Evolutionary conservation across 2,113 vertebrate species (phyloP).

Genomic region (Nicator chloris): DNA sequence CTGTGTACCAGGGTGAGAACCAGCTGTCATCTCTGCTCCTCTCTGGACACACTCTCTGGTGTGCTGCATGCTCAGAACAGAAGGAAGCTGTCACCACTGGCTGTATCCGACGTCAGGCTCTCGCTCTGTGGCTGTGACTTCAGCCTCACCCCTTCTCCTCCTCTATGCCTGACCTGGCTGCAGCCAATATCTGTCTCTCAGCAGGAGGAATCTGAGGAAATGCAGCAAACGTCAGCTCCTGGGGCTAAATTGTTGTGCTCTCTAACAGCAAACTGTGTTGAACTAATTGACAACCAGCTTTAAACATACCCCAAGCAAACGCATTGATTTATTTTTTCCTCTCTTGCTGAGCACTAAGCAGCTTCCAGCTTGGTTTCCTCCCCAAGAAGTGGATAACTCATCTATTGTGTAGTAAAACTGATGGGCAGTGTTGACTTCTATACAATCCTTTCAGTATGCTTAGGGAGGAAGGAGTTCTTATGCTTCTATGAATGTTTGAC

Average conservation of each 20-base stretch:
- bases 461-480: slow-evolving; percentile 31
- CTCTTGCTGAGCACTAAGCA: not conserved
- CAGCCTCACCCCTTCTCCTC: not conserved
- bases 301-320: slow-evolving; percentile 27
- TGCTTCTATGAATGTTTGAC: slow-evolving; percentile 3
- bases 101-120: not conserved
- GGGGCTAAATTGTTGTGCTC: slow-evolving; percentile 26
- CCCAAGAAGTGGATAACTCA: slow-evolving; percentile 36
- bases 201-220: slow-evolving; percentile 39
- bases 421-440: slow-evolving; percentile 48
- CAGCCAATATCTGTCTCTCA: slow-evolving; percentile 3
- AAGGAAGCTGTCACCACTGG: not conserved
- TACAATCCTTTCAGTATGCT: slow-evolving; percentile 25
- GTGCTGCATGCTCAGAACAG: not conserved
- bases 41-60: accelerated
- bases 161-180: not conserved
- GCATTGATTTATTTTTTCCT: slow-evolving; percentile 59
- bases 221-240: slow-evolving; percentile 22
- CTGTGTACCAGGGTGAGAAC: not conserved
- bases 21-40: not conserved
- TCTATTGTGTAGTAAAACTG: slow-evolving; percentile 43
- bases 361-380: slow-evolving; percentile 27
- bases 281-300: slow-evolving; percentile 61
- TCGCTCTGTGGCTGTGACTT: not conserved
- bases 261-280: slow-evolving; percentile 34